Evolutionary conservation across 2,113 vertebrate species (phyloP).

Genomic region (Urocynchramus pylzowi): DNA sequence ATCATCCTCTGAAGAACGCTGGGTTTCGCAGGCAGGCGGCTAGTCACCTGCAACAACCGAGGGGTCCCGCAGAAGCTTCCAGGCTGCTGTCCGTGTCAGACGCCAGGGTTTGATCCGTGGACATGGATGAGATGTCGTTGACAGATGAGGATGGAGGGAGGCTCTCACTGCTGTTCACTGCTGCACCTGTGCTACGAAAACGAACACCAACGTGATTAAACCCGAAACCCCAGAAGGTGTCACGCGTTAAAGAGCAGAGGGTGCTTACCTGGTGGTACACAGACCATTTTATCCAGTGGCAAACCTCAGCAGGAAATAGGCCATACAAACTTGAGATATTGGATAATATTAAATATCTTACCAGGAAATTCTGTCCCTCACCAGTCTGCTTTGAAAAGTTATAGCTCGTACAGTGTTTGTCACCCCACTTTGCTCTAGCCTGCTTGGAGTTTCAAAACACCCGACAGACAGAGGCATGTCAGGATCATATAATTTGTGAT

Average conservation of each 20-base stretch:
- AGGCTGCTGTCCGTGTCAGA: conserved; percentile 99
- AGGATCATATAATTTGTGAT: background rate
- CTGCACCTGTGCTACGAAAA: conserved; percentile 99
- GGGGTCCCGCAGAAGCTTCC: conserved; percentile 96
- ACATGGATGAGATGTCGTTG: conserved; percentile 99
- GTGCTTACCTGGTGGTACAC: too few species aligned
- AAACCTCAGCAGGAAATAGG: background rate
- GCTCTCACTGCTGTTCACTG: conserved; percentile 99
- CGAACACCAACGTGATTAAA: conserved; percentile 91
- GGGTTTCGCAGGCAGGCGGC: conserved; percentile 99
- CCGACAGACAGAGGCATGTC: background rate
- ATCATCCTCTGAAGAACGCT: conserved; percentile 96
- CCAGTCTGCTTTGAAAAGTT: background rate
- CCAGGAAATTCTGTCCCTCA: background rate
- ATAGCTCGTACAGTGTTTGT: background rate
- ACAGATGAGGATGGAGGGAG: conserved; percentile 97
- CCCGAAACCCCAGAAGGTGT: conserved; percentile 48
- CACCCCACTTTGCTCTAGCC: background rate
- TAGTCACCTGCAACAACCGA: conserved; percentile 99
- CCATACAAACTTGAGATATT: background rate
- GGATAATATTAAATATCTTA: background rate
- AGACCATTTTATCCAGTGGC: background rate
- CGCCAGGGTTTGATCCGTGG: conserved; percentile 98
- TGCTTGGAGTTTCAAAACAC: background rate
- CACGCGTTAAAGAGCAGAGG: background rate